Evolutionary conservation across 2,113 vertebrate species (phyloP).

Genomic region (Illadopsis cleaveri): DNA sequence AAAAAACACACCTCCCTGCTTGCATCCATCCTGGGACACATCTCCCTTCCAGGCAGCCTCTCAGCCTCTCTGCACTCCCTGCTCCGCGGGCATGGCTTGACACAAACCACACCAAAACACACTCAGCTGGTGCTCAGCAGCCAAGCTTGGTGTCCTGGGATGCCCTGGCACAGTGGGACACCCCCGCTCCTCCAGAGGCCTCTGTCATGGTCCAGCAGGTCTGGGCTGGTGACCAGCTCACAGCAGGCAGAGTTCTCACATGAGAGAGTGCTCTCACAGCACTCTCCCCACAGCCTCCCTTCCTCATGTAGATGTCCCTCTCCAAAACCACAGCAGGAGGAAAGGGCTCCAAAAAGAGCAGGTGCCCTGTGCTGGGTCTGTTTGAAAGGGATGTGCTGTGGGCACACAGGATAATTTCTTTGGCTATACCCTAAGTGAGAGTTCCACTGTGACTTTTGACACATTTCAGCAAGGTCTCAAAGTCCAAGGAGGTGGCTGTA

Average conservation of each 20-base stretch:
- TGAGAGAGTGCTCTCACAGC: neutral
- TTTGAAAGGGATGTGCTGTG: neutral
- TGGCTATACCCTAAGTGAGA: neutral
- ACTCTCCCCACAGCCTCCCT: neutral
- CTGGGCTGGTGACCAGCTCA: neutral
- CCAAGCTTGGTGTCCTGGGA: neutral
- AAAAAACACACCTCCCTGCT: neutral
- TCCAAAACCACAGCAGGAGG: neutral
- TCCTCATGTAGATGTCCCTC: neutral
- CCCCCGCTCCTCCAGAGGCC: rapidly evolving
- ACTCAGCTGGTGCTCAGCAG: neutral
- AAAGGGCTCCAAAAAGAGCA: neutral
- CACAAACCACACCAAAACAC: neutral
- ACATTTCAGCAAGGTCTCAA: constrained; percentile 16
- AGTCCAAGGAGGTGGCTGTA: constrained; percentile 5
- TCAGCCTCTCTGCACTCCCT: neutral
- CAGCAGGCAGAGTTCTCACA: neutral
- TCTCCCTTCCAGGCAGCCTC: neutral
- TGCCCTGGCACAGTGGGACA: neutral
- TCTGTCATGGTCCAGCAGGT: neutral
- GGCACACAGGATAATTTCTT: neutral
- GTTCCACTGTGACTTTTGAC: neutral
- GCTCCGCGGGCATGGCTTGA: neutral
- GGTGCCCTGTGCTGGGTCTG: rapidly evolving
- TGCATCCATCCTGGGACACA: neutral